These are phyloP conservation scores for Pelosia muscerda DNA, from an alignment of 2,888 invertebrate genomes.

Conservation along the genomic window DNA sequence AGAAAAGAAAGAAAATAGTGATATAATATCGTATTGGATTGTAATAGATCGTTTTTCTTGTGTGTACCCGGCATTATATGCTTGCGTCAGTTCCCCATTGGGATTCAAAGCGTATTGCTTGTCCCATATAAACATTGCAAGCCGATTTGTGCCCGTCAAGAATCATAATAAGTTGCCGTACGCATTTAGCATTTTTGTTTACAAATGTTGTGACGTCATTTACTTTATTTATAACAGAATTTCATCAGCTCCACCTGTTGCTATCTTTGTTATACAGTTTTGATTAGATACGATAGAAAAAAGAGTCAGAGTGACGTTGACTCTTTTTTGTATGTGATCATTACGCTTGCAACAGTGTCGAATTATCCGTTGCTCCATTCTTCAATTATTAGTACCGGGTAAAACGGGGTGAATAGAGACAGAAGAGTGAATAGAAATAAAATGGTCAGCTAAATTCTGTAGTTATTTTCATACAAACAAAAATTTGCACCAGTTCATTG, in stretches of 20 bases:
- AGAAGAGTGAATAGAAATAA: too few relatives aligned
- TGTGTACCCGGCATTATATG: conserved; percentile 1
- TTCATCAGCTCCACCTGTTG: not conserved
- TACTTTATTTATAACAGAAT: not conserved
- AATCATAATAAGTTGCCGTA: conserved; percentile 33
- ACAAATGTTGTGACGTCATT: not conserved
- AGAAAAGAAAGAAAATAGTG: not conserved
- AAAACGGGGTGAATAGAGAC: too few relatives aligned
- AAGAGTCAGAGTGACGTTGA: too few relatives aligned
- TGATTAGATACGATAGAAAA: too few relatives aligned
- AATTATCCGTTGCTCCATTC: too few relatives aligned
- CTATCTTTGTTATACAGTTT: not conserved
- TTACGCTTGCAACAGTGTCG: too few relatives aligned
- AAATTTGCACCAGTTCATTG: too few relatives aligned
- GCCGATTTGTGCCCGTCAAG: conserved; percentile 21
- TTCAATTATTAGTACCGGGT: too few relatives aligned
- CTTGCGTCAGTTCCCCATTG: conserved; percentile 36
- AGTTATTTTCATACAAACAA: too few relatives aligned
- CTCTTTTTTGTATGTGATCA: too few relatives aligned
- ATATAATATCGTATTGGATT: too few relatives aligned
- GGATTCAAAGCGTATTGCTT: conserved; percentile 29
- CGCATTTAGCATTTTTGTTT: conserved; percentile 2
- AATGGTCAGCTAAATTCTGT: too few relatives aligned
- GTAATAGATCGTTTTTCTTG: not conserved
- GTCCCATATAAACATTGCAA: conserved; percentile 39